Conservation (phyloP, 2,797 vertebrate genomes). For the Gallinago stenura region DNA sequence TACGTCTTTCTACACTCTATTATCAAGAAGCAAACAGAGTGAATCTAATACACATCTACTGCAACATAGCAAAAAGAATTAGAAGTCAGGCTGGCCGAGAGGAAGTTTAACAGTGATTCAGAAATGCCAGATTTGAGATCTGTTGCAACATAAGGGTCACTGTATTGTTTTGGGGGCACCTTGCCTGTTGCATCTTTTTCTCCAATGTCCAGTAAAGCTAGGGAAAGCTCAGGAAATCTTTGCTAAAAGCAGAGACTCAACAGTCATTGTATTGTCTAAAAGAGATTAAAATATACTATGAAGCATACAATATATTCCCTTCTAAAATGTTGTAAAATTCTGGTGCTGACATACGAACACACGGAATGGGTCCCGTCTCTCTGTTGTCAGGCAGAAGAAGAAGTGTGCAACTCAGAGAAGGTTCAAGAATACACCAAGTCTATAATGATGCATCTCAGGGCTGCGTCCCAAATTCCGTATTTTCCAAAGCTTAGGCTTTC, state of each 20-base stretch:
- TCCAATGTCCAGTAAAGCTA: neutral
- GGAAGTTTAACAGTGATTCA: neutral
- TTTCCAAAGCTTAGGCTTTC: neutral
- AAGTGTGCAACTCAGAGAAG: neutral
- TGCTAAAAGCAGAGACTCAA: neutral
- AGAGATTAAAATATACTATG: neutral
- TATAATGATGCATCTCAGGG: neutral
- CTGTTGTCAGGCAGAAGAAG: neutral
- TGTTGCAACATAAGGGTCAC: neutral
- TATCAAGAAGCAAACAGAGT: neutral
- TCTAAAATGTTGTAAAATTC: neutral
- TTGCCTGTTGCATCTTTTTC: neutral
- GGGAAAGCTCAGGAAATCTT: neutral
- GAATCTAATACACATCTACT: neutral
- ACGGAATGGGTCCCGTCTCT: neutral
- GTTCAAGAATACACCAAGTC: neutral
- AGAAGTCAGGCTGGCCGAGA: neutral
- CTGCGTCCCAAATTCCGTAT: rapidly evolving
- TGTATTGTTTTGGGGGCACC: rapidly evolving
- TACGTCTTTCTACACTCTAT: neutral
- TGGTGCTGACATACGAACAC: neutral
- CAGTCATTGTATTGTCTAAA: neutral
- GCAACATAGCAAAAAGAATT: neutral
- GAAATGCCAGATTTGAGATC: neutral
- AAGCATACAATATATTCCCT: neutral